Evolutionary conservation across 2,888 invertebrate genomes (phyloP), one percentile per base, ranked within the genome.

Genomic region (Cryptocheilus praepositus): DNA sequence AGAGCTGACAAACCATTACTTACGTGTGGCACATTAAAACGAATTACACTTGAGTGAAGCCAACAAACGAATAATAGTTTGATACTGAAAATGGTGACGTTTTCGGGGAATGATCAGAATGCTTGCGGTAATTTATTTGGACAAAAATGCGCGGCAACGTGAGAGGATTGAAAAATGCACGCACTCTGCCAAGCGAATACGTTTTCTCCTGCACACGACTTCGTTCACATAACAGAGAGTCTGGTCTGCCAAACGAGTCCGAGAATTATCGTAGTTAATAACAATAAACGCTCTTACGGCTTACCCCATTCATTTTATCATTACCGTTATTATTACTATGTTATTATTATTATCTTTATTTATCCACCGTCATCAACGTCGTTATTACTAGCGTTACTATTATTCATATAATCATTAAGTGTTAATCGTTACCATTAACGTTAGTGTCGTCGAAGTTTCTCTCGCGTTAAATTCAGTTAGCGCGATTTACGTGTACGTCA

Each of bases 361-460:
- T 22, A 21, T 52, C 21, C 15, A 21, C 13, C 21, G 11, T 52
- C 13, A 19, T 11, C 52, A 22, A 3, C 52, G 21, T 19, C 52
- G 21, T 15, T 45, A 49, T 49, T 13, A 49, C 16, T 49, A 49
- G n/a, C 16, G 2, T 11, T 49, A 49, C 18, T 49, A 49, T 49
- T 49, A 49, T 18, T 49, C 16, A 49, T 49, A 18, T 49, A 18
- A 18, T 49, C 16, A 18, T 49, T 49, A 64, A 5, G 28, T 44
- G 11, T 59, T 63, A 67, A 71, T 62, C 45, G 53, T 65, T 66
- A 65, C 53, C 44, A 56, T 64, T 63, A 28, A 57, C 36, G 67
- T 74, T 73, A 36, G 70, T 62, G 58, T 61, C 61, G 71, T 64
- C 57, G 45, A 21, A 5, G 52, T 69, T 59, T 49, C 16, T 67